A percentile compares a stretch with the other conserved stretches of the same genome.
Conservation (phyloP, 2,113 vertebrate genomes). For the Prunella fulvescens region DNA sequence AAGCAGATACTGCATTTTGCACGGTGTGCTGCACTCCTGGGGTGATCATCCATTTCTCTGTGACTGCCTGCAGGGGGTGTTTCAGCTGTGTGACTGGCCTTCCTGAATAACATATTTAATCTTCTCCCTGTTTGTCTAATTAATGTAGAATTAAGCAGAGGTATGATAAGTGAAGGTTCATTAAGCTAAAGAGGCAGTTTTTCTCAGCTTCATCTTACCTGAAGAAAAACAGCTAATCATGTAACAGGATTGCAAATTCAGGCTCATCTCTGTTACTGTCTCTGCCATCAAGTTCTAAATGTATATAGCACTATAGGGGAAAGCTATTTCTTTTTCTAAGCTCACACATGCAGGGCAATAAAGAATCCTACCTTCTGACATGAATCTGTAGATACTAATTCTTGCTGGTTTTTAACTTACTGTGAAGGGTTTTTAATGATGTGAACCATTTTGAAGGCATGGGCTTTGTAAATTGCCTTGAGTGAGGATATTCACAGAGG, state of each 20-base stretch:
- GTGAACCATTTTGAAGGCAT: not conserved
- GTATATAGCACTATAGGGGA: not conserved
- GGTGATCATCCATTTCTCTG: not conserved
- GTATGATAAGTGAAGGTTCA: not conserved
- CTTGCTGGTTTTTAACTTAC: not conserved
- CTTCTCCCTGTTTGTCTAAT: not conserved
- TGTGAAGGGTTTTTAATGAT: not conserved
- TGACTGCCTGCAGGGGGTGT: not conserved
- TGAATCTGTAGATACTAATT: not conserved
- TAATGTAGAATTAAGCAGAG: not conserved
- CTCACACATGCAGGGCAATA: not conserved
- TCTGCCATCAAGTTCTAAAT: not conserved
- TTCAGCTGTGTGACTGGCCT: not conserved
- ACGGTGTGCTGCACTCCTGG: not conserved
- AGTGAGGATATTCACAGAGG: not conserved
- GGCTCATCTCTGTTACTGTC: not conserved
- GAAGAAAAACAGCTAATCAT: not conserved
- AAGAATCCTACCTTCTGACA: not conserved
- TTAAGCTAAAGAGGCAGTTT: not conserved
- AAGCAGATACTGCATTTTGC: not conserved
- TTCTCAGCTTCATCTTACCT: not conserved
- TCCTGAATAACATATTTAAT: not conserved
- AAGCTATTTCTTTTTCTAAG: not conserved
- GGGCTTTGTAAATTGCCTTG: not conserved
- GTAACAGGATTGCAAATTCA: not conserved